A percentile compares a stretch with the other conserved stretches of the same genome.
These are phyloP conservation scores for Heliconius congener DNA, from an alignment of 1,140 invertebrate genomes.

Conservation along the genomic window DNA sequence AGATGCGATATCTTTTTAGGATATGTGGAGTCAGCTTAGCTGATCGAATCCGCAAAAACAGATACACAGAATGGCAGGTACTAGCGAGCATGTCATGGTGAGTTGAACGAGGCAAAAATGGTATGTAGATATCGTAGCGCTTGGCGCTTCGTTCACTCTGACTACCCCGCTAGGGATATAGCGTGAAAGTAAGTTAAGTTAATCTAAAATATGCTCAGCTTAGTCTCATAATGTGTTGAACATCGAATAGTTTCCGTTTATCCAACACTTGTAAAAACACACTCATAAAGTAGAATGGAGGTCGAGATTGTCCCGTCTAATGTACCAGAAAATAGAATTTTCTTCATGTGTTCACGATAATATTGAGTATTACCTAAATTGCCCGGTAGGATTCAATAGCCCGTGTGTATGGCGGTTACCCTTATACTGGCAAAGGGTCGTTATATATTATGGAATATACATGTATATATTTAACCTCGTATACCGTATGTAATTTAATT, in stretches of 20 bases:
- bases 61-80: too few species aligned
- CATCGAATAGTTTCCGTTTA: constrained; percentile 18
- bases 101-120: too few species aligned
- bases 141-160: too few species aligned
- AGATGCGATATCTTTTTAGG: too few species aligned
- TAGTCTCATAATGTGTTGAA: neutral
- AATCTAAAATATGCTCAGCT: too few species aligned
- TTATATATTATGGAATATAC: neutral
- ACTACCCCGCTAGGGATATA: too few species aligned
- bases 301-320: constrained; percentile 33
- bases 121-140: too few species aligned
- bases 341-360: constrained; percentile 38
- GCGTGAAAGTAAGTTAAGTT: too few species aligned
- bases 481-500: neutral
- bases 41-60: too few species aligned
- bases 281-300: constrained; percentile 25
- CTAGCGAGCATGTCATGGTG: too few species aligned
- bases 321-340: constrained; percentile 48
- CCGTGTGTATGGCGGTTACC: constrained; percentile 29
- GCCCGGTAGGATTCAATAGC: constrained; percentile 36
- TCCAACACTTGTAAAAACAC: constrained; percentile 20
- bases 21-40: too few species aligned
- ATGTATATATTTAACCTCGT: neutral
- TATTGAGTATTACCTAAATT: constrained; percentile 38
- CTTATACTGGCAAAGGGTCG: neutral